A percentile compares a stretch with the other conserved stretches of the same genome.
These are phyloP conservation scores for Rhopalosiphum padi DNA, from an alignment of 1,140 invertebrate species.

Conservation along the genomic window DNA sequence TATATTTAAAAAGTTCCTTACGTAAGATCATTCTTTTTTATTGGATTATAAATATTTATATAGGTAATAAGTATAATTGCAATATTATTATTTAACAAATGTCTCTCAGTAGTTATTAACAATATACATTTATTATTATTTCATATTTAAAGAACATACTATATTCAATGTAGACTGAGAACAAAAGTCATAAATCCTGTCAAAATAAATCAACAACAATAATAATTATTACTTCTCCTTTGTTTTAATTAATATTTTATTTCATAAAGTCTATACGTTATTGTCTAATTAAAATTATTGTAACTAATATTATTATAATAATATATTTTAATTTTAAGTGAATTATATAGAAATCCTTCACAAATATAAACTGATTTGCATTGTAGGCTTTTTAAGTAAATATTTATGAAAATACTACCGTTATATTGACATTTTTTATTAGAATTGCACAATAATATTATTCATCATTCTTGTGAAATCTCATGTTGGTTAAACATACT, in stretches of 20 bases:
- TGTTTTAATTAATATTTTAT: neutral
- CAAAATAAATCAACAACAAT: neutral
- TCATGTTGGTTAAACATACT: neutral
- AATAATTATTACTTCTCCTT: neutral
- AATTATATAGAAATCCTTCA: neutral
- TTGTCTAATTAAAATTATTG: neutral
- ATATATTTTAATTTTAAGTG: neutral
- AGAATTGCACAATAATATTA: neutral
- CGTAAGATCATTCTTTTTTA: neutral
- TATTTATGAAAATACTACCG: neutral
- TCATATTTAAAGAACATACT: neutral
- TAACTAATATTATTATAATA: neutral
- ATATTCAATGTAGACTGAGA: neutral
- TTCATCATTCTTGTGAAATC: neutral
- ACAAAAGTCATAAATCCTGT: neutral
- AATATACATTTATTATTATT: neutral
- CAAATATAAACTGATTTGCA: neutral
- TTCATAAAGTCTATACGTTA: neutral
- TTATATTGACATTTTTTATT: neutral
- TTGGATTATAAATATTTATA: neutral
- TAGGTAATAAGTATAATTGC: neutral
- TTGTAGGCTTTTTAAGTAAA: neutral
- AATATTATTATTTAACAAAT: conserved; percentile 11
- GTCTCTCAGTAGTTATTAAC: neutral
- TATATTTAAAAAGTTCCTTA: neutral